Conservation (phyloP, 2,113 vertebrate species). For the Brienomyrus longianalis region DNA sequence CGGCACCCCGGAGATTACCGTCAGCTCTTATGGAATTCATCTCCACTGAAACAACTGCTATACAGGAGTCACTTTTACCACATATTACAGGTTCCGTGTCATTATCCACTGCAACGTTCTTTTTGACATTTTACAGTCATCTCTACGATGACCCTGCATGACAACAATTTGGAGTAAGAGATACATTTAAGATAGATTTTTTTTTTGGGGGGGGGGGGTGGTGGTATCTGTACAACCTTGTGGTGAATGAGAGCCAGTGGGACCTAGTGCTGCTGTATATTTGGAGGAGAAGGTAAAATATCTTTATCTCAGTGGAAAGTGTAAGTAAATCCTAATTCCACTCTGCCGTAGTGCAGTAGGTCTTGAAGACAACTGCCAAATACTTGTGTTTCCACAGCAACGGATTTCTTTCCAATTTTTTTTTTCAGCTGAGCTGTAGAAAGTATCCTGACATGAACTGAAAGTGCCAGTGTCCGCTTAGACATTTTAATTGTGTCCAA, state of each 20-base stretch:
- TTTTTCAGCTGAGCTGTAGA: not conserved
- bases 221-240: not conserved
- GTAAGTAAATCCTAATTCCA: slow-evolving; percentile 34
- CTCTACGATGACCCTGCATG: not conserved
- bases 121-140: not conserved
- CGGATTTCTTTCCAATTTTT: slow-evolving; percentile 42
- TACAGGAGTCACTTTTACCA: not conserved
- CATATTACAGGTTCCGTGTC: not conserved
- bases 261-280: not conserved
- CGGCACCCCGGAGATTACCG: not conserved
- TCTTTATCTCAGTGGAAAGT: slow-evolving; percentile 26
- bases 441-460: not conserved
- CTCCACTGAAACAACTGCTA: not conserved
- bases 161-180: not conserved
- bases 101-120: not conserved
- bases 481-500: not conserved
- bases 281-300: not conserved
- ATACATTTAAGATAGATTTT: not conserved
- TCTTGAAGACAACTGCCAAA: slow-evolving; percentile 35
- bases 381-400: slow-evolving; percentile 50
- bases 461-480: not conserved
- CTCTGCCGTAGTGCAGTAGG: slow-evolving; percentile 31
- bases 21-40: not conserved
- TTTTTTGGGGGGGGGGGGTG: too few species aligned
- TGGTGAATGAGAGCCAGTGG: not conserved